Evolutionary conservation across 2,888 invertebrate species (phyloP), one percentile per base, ranked within the genome.

Genomic region (Latrodectus hesperus): DNA sequence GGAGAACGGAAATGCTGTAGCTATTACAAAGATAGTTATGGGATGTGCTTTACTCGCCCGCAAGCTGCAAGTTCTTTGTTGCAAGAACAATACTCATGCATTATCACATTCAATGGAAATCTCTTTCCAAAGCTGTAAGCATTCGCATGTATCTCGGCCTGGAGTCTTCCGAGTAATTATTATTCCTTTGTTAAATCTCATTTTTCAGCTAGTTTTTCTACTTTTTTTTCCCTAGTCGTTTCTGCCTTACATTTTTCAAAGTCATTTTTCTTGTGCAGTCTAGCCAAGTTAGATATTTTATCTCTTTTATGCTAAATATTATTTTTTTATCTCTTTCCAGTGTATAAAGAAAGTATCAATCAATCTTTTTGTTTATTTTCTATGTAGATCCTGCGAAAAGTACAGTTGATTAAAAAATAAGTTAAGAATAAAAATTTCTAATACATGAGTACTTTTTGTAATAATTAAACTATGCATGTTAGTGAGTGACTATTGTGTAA

Each of bases 11-110:
- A 85, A 85, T 79, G 70, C 68, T 80, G 79, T 79, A 60, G 73
- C 79, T 78, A 85, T 85, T 85, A 65, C 68, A 64, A 74, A 79
- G 85, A 79, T 85, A 70, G 78, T 70, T 73, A 49, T 51, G 17
- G 74, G 49, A 60, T n/a, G 78, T 70, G 51, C 70, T 78, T 14
- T 67, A 70, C 49, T 67, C 79, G 75, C 68, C 51, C 60, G 11
- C 22, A 74, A 74, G 85, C 85, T 80, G 79, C 74, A 85, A 84
- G 55, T 51, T 64, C 68, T 74, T 85, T 85, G 85, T 85, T 79
- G 51, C 72, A 85, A 80, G 79, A 85, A 79, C 74, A 85, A 79
- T 79, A 74, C 52, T 79, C 73, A 85, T 74, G 70, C 75, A 85
- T 85, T 85, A 85, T 85, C 79, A 51, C 73, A 55, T 78, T 83